Evolutionary conservation across 2,888 invertebrate species (phyloP), one percentile per base, ranked within the genome.

Genomic region (Drosophila antonietae): DNA sequence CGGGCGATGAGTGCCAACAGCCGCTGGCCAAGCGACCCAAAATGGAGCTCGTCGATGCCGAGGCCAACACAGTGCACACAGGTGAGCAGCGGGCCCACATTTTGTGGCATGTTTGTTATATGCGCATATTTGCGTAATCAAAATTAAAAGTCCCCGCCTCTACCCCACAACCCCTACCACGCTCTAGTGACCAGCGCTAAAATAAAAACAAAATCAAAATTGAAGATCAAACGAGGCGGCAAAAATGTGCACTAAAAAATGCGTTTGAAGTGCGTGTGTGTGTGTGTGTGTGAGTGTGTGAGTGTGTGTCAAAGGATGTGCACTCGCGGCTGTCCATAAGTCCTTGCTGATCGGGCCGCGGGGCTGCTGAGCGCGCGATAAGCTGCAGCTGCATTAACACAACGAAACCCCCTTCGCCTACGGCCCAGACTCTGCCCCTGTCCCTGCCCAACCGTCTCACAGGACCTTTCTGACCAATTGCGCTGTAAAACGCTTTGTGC

Each of bases 61-160:
- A 97, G 93, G 97, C 97, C 39, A 97, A 97, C 92, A 97, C 97
- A 68, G 96, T 97, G 93, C 97, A 97, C 93, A 97, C 97, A 93
- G 97, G 97, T 97, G 93, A 96, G 96, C 23, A 10, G 15, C 8
- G 96, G 2, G 18, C 33, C 33, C 31, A 12, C 2, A 23, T n/a
- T 14, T n/a, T 28, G 28, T 41, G 55, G 55, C 55, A 23, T 23
- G 9, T 23, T n/a, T 14, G 3, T 44, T 15, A 23, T 5, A 20
- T n/a, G 44, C 79, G 60, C 78, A 78, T 79, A 68, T 57, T 75
- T 68, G 57, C 49, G 43, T 79, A 68, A 74, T 74, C 57, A 51
- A 76, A 68, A 69, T 68, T 57, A 56, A 61, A 75, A 62, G 52
- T 49, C 14, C 46, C 35, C 12, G 4, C 44, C 44, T 20, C n/a